Evolutionary conservation across 2,797 vertebrate genomes (phyloP).

Genomic region (Allobates femoralis): DNA sequence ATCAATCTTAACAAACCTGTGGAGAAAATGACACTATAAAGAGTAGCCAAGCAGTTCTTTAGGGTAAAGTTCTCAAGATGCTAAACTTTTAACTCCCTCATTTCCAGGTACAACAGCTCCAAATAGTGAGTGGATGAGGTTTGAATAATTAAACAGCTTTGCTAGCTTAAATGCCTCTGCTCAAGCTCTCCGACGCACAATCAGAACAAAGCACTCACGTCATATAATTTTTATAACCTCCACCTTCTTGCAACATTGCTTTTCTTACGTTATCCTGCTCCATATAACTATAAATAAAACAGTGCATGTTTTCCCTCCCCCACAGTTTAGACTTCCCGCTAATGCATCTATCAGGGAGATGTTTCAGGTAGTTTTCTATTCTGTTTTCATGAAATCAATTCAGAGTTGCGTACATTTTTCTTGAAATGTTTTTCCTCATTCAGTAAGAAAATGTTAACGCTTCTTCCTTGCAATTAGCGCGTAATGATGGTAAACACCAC

Average conservation of each 20-base stretch:
- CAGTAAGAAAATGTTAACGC: slow-evolving; percentile 27
- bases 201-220: not conserved
- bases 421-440: slow-evolving; percentile 23
- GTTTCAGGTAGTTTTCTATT: not conserved
- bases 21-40: not conserved
- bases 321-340: not conserved
- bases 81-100: not conserved
- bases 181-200: not conserved
- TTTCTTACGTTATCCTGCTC: slow-evolving; percentile 12
- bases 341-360: not conserved
- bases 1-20: not conserved
- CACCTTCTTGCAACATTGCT: not conserved
- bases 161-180: not conserved
- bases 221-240: slow-evolving; percentile 11
- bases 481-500: slow-evolving; percentile 55
- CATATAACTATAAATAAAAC: slow-evolving; percentile 26
- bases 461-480: slow-evolving; percentile 45
- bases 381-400: slow-evolving; percentile 41
- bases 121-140: not conserved
- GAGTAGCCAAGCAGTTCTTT: slow-evolving; percentile 4
- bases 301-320: not conserved
- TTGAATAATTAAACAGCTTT: slow-evolving; percentile 23
- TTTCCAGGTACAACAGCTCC: not conserved
- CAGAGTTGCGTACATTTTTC: slow-evolving; percentile 6
- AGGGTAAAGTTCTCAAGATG: slow-evolving; percentile 8